Evolutionary conservation across 1,140 invertebrate genomes (phyloP), one percentile per base, ranked within the genome.

Genomic region (Chironomus tepperi): DNA sequence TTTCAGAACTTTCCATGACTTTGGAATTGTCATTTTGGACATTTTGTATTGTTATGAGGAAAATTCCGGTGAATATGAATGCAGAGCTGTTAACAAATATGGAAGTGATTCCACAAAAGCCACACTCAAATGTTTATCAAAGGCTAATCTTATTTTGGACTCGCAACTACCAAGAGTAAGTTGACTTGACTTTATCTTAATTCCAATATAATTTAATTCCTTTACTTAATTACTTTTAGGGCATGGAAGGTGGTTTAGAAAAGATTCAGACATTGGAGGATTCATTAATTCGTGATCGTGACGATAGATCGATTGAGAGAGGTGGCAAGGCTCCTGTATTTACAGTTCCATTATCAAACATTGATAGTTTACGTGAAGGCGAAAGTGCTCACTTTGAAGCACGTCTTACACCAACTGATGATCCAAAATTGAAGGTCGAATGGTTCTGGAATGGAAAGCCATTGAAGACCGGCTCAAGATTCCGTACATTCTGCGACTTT

Each of bases 41-140:
- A 97, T 99, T 76, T 84, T 98, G 1, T 98, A 98, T 81, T 97
- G 95, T 78, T 98, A 98, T 80, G 94, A 95, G 83, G 96, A 98
- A 84, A 98, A 99, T 82, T 96, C 94, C 73, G 96, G 97, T 42
- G 88, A 91, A 18, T 97, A 96, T 79, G 94, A 96, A 84, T 96
- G 94, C 80, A 87, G 94, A 77, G 96, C 97, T 18, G 90, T 90
- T 12, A 98, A 98, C 79, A 93, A 95, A 81, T 88, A 94, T 75
- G 96, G 96, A n/a, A 87, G 91, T 79, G 95, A 96, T 81, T 86
- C 88, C 0, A 98, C 96, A 0, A 92, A 89, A 77, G 93, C 95
- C 9, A 90, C 87, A 15, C 83, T 98, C 42, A 92, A 90, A 80
- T 98, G 96, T 81, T 87, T 88, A 75, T 95, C 93, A 2, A 97